Evolutionary conservation across 2,888 invertebrate genomes (phyloP).

Genomic region (Drosophila tanythrix): DNA sequence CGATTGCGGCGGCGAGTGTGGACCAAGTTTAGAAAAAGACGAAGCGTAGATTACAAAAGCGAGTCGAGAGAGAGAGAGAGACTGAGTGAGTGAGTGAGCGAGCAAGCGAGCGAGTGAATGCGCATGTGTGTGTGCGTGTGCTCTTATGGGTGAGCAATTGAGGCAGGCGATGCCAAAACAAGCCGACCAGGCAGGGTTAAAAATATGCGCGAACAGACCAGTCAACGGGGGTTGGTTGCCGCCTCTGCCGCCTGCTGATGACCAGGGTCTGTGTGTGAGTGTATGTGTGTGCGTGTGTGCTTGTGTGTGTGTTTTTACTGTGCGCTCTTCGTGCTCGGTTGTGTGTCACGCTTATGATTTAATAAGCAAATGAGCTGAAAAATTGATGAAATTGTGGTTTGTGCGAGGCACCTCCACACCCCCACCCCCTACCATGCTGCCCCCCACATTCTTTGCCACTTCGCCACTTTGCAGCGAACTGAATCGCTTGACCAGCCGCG

Average conservation of each 20-base stretch:
- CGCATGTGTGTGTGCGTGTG: constrained; percentile 16
- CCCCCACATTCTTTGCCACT: background rate
- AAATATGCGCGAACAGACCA: constrained; percentile 63
- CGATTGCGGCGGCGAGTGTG: constrained; percentile 65
- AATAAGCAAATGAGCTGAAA: constrained; percentile 82
- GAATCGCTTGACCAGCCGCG: constrained; percentile 60
- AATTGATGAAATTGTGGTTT: constrained; percentile 74
- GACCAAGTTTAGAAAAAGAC: constrained; percentile 74
- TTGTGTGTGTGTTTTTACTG: constrained; percentile 1
- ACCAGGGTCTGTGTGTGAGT: constrained; percentile 12
- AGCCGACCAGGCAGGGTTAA: constrained; percentile 74
- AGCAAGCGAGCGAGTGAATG: constrained; percentile 14
- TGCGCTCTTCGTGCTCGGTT: constrained; percentile 12
- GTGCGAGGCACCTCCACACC: constrained; percentile 15
- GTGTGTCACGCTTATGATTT: constrained; percentile 79
- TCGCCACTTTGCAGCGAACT: background rate
- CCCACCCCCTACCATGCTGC: background rate
- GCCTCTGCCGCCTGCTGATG: background rate
- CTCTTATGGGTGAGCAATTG: constrained; percentile 49
- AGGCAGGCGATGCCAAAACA: constrained; percentile 31
- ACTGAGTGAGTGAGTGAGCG: constrained; percentile 15
- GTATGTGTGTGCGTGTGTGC: background rate
- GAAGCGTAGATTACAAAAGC: constrained; percentile 54
- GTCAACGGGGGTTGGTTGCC: constrained; percentile 59
- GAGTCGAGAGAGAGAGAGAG: constrained; percentile 15